Percentiles rank a stretch among this genome's conserved stretches.
These are phyloP conservation scores for Brachyptera risi DNA, from an alignment of 2,888 invertebrate species.

Conservation along the genomic window DNA sequence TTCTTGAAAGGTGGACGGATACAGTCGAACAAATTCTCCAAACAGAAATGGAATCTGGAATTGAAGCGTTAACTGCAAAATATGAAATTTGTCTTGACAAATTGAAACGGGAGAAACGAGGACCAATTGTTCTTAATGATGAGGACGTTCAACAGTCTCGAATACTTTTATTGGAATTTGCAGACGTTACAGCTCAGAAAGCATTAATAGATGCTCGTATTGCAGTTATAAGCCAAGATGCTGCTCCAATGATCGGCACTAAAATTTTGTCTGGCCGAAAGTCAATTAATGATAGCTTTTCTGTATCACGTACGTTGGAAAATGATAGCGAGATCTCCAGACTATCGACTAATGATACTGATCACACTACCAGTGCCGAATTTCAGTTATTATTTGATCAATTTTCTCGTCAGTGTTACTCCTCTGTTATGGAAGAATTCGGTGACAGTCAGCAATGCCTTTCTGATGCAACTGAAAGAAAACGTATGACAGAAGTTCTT, in stretches of 20 bases:
- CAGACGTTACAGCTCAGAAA: conserved; percentile 68
- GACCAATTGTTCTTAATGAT: conserved; percentile 28
- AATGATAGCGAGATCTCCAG: conserved; percentile 41
- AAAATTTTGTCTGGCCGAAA: not conserved
- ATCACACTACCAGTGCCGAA: conserved; percentile 53
- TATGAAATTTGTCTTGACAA: conserved; percentile 62
- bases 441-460: no score
- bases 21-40: conserved; percentile 67
- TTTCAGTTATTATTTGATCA: conserved; percentile 63
- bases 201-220: conserved; percentile 73
- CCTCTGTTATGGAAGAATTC: not conserved
- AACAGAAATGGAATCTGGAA: conserved; percentile 66
- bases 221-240: conserved; percentile 59
- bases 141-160: conserved; percentile 38
- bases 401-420: conserved; percentile 57
- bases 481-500: not conserved
- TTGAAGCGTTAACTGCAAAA: conserved; percentile 61
- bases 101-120: conserved; percentile 46
- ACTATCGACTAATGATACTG: conserved; percentile 29
- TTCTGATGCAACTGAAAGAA: no score
- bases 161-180: conserved; percentile 58
- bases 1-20: conserved; percentile 70
- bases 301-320: conserved; percentile 42
- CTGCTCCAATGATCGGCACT: not conserved
- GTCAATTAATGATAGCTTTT: not conserved